phyloP scores from a whole-genome alignment of 2,888 invertebrate species.

The Nineta flava region DNA sequence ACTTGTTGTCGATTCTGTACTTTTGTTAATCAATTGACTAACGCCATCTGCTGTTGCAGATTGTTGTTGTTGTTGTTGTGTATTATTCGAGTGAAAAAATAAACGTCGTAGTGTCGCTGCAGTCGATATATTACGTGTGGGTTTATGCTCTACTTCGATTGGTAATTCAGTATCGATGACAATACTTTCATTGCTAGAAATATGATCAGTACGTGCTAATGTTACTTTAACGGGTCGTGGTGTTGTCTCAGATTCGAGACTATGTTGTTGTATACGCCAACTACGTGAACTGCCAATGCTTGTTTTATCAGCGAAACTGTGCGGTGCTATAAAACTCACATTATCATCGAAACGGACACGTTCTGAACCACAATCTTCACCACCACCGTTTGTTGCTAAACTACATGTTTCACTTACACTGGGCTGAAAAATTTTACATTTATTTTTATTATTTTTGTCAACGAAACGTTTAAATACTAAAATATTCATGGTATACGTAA shows the following conservation, averaged over 20 bases:
- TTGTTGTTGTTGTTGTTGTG: not conserved
- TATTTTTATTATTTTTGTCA: not conserved
- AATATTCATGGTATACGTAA: not conserved
- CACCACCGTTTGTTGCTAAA: conserved; percentile 17
- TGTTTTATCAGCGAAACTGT: conserved; percentile 26
- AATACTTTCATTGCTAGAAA: conserved; percentile 5
- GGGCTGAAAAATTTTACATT: conserved; percentile 19
- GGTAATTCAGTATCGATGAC: conserved; percentile 18
- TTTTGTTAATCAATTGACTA: not conserved
- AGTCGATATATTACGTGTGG: conserved; percentile 29
- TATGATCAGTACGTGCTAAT: conserved; percentile 8
- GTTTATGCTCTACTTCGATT: conserved; percentile 20
- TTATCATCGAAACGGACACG: conserved; percentile 49
- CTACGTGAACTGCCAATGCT: conserved; percentile 28
- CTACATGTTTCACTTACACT: conserved; percentile 29
- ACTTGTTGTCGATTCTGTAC: not conserved
- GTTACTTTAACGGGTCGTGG: conserved; percentile 11
- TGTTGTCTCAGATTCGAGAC: conserved; percentile 8
- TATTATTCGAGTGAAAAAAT: conserved; percentile 30
- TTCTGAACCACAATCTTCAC: conserved; percentile 40
- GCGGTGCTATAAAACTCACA: conserved; percentile 34
- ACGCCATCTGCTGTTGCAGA: not conserved
- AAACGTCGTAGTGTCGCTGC: conserved; percentile 33
- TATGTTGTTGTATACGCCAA: conserved; percentile 20
- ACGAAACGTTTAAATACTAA: not conserved